Conservation (phyloP, 2,888 invertebrate species). For the Priapulus caudatus region DNA sequence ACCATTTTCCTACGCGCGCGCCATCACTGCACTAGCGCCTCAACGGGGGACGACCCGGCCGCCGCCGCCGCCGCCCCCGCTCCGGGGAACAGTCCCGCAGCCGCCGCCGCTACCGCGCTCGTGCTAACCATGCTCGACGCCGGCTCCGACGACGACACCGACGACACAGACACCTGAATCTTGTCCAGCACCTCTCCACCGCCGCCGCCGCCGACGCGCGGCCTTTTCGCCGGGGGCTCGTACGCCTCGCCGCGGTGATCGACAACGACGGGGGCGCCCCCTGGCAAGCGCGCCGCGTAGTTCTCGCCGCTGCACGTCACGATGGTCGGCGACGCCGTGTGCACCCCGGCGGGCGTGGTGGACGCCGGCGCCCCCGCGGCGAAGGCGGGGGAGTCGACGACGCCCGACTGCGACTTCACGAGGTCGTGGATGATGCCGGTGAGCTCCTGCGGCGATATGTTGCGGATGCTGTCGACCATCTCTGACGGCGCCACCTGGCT, state of each 20-base stretch:
- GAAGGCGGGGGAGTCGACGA: neutral
- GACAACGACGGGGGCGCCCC: neutral
- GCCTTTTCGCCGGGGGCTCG: neutral
- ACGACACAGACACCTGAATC: neutral
- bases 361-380: too few species aligned
- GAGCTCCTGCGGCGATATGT: neutral
- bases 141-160: neutral
- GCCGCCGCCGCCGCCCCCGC: neutral
- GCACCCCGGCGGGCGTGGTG: neutral
- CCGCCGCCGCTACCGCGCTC: neutral
- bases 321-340: neutral
- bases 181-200: neutral
- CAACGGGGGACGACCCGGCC: neutral
- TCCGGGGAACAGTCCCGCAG: neutral
- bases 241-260: too few species aligned
- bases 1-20: neutral
- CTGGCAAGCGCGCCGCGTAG: neutral
- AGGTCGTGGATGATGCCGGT: neutral
- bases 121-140: too few species aligned
- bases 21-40: constrained; percentile 1
- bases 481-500: neutral
- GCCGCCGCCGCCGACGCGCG: neutral
- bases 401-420: neutral
- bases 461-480: neutral
- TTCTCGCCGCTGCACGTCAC: neutral